Base-by-base conservation (phyloP, 2,888 invertebrate species). In the Sialis lutaria region DNA sequence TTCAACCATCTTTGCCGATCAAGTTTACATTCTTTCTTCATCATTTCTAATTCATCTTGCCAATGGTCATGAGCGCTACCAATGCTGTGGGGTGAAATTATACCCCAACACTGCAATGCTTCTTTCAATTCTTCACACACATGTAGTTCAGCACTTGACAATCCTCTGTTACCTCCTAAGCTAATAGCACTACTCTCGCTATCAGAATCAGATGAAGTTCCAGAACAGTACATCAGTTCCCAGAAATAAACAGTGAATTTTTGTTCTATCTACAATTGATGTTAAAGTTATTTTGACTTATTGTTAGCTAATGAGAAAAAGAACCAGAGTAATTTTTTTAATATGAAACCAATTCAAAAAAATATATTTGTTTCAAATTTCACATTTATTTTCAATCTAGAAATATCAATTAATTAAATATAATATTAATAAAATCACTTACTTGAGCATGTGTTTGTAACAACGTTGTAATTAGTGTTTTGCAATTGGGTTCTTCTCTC, bases 211-310 rank as follows among this genome's bases (percentile, higher is more conserved):
- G 35, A 35, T 5, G 31, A 32, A 6, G 34, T 42, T 31, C 42
- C 42, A 5, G 45, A 32, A 32, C 34, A 12, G 6, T 47, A 47
- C 47, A 67, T 53, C 4, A 70, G 55, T 46, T 69, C 68, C 67
- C 67, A 68, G 7, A 69, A 54, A 51, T 65, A 69, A 2, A 68
- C 60, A 0, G 59, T 61, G 47, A 70, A 66, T 47, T 66, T 65
- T 50, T 68, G 67, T 51, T 68, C 68, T 2, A 65, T 55, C 64
- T 67, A 52, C 6, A 49, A 50, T 9, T 4, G 22, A 22, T 22
- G 22, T 22, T 22, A 22, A 22, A 22, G 22, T 22, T 22, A 22
- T 22, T 2, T 22, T 22, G 22, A 22, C 22, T 22, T 22, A 22
- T 22, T 22, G 22, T 22, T 22, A 22, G 22, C 22, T 22, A 22